Evolutionary conservation across 2,888 invertebrate genomes (phyloP), one percentile per base, ranked within the genome.

Genomic region (Cerastis rubricosa): DNA sequence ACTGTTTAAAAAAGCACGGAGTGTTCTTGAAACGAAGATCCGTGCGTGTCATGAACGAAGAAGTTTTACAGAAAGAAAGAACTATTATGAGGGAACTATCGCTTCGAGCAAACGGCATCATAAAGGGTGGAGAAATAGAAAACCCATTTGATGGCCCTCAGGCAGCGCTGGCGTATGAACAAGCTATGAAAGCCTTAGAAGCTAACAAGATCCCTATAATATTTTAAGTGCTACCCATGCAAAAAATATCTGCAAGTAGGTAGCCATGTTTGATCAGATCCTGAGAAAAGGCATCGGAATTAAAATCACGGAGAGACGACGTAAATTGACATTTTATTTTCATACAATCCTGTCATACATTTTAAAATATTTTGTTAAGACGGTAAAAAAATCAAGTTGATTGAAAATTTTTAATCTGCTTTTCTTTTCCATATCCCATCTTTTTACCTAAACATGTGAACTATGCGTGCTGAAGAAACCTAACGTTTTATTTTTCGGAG

Each of bases 1-100:
- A 96, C 78, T 96, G 95, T 85, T 88, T 95, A 2, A 96, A 95
- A 73, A 95, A 94, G 79, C 95, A 96, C 74, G 95, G 95, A 3
- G 90, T 95, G 2, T 92, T 93, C 74, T 82, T 95, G 17, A 94
- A 94, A 83, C 89, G 92, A 63, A 90, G 95, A 85, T 78, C 89
- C 0, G 91, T 95, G 2, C 74, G 85, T 59, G 89, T 95, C 4
- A 93, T 96, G 95, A 95, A 94, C 69, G 94, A 94, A 80, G 93
- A 94, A 84, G 93, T 94, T 0, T 87, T 95, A 76, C 81, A 85
- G 19, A 88, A 87, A 71, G 96, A 95, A 81, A 90, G 91, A 68
- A 83, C 86, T 29, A 85, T 95, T 3, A 93, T 94, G 93, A 91
- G 87, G 70, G 92, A 94, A 14, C 78, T 95, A 25, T 82, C 92